Percentiles rank a stretch among this genome's conserved stretches.
phyloP scores from a whole-genome alignment of 2,797 vertebrate genomes.

The Sardinella longiceps region DNA sequence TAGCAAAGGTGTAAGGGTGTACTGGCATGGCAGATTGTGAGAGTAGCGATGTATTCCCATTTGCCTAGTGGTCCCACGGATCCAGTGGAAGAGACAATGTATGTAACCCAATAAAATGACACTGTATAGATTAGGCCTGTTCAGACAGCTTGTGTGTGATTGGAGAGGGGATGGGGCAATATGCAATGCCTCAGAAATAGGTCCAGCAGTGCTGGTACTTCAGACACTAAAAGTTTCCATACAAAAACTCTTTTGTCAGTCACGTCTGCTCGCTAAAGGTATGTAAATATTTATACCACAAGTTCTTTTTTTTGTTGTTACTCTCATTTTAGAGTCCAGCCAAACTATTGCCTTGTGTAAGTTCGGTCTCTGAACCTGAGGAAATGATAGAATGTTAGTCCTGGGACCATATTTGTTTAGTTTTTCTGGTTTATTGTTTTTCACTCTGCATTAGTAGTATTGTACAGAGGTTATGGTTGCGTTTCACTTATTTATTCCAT shows the following conservation, averaged over 20 bases:
- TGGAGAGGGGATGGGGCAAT: slow-evolving; percentile 29
- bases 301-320: slow-evolving; percentile 38
- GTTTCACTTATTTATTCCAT: slow-evolving; percentile 90
- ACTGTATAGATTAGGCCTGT: not conserved
- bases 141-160: not conserved
- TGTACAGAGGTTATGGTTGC: slow-evolving; percentile 85
- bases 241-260: slow-evolving; percentile 42
- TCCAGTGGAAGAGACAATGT: not conserved
- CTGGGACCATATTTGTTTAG: slow-evolving; percentile 56
- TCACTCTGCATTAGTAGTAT: slow-evolving; percentile 73
- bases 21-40: slow-evolving; percentile 6
- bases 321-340: slow-evolving; percentile 51
- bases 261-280: slow-evolving; percentile 60
- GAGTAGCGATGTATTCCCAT: slow-evolving; percentile 1
- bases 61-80: slow-evolving; percentile 4
- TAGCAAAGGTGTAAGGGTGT: not conserved
- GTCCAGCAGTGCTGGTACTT: slow-evolving; percentile 63
- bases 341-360: slow-evolving; percentile 58
- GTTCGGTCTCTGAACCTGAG: slow-evolving; percentile 54
- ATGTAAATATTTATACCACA: slow-evolving; percentile 58
- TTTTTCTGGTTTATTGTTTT: slow-evolving; percentile 41
- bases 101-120: not conserved
- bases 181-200: slow-evolving; percentile 62
- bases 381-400: slow-evolving; percentile 46
- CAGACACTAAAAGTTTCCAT: slow-evolving; percentile 60